Conservation (phyloP, 2,797 vertebrate genomes). For the Staurois parvus region DNA sequence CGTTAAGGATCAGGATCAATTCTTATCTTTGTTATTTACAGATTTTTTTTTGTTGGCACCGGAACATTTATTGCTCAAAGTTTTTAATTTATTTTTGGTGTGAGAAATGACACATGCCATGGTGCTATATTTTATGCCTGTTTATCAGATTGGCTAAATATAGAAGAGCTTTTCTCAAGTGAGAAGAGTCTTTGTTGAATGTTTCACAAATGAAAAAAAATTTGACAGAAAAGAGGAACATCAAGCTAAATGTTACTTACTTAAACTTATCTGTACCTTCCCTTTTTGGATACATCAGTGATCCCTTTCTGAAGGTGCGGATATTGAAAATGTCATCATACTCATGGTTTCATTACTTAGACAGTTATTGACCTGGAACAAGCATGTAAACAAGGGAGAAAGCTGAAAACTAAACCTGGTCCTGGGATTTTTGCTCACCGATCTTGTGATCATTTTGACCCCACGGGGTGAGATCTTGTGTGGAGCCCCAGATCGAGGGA, state of each 20-base stretch:
- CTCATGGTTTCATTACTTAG: no score
- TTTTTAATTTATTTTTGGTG: conserved; percentile 16
- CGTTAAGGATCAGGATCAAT: neutral
- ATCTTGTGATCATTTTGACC: no score
- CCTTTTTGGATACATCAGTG: neutral
- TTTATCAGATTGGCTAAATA: conserved; percentile 18
- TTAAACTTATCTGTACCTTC: neutral
- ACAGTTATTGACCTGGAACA: no score
- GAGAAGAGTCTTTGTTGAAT: neutral
- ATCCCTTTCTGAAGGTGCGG: neutral
- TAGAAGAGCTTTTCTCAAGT: neutral
- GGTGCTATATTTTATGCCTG: conserved; percentile 16
- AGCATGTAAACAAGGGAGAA: no score
- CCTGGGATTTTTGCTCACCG: no score
- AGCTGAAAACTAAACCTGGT: no score
- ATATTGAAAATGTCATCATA: no score
- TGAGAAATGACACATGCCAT: conserved; percentile 10
- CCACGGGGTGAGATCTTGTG: no score
- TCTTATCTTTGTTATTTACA: neutral
- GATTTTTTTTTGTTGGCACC: neutral
- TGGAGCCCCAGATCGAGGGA: no score
- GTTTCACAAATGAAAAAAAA: neutral
- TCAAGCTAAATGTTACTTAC: neutral
- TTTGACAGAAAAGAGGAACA: neutral
- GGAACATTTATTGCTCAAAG: neutral